Base-by-base conservation (phyloP, 2,113 vertebrate species). In the Poecilia latipinna region DNA sequence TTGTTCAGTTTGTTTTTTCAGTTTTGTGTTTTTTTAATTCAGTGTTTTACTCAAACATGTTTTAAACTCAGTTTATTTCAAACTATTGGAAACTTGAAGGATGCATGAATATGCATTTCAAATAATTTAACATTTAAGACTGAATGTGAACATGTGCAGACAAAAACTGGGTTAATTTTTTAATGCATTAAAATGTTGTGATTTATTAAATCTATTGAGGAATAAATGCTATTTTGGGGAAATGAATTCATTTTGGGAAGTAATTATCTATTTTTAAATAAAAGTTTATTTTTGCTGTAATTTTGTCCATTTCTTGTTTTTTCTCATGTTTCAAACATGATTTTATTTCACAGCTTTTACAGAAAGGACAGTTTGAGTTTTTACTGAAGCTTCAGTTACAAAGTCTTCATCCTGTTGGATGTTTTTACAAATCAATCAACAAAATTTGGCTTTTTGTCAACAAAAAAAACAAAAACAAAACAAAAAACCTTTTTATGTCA, bases 251-350 rank as follows among this genome's bases (percentile, higher is more conserved):
- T 51, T 51, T 51, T 7, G 6, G 19, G 19, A 7, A 8, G 7
- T 54, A 7, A n/a, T 48, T 1, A 19, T 48, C 44, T 48, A 7
- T 32, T 65, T 24, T 74, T 32, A 60, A 79, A 70, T 83, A 77
- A 86, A 86, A 24, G 29, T 32, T 37, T 61, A 70, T 82, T 74
- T 78, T 76, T 79, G 60, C 2, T 57, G 32, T 37, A 70, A 35
- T 39, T 68, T 19, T 62, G 10, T 26, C 13, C 0, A 2, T 32
- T 35, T 35, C 32, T 3, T 60, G 19, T n/a, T 4, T 35, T 29
- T 31, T 61, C 29, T 15, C 19, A 1, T 70, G 39, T n/a, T 15
- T 65, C 1, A 32, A 32, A 63, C 13, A 2, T 15, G 29, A 29
- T 48, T 42, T 42, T 4, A 42, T 42, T 42, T 42, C 39, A 42